Conservation (phyloP, 2,888 invertebrate species). For the Agonopterix alstromeriana region DNA sequence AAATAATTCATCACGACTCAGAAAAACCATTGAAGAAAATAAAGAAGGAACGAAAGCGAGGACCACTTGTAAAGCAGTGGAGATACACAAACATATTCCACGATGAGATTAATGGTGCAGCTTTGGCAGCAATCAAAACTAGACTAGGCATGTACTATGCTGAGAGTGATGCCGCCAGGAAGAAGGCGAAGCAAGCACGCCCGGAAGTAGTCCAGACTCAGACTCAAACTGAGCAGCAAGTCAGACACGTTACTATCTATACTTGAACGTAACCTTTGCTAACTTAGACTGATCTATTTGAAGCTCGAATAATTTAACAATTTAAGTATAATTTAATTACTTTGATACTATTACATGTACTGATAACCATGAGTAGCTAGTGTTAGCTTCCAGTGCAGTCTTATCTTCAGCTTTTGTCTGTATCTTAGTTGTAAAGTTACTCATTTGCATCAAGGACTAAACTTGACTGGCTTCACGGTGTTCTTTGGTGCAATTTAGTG, state of each 20-base stretch:
- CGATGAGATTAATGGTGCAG: slow-evolving; percentile 73
- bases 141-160: slow-evolving; percentile 71
- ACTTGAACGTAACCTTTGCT: neutral
- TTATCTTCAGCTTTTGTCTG: too few relatives aligned
- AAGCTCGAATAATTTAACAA: too few relatives aligned
- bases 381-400: too few relatives aligned
- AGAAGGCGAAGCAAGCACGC: slow-evolving; percentile 58
- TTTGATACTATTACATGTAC: too few relatives aligned
- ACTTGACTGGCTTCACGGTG: too few relatives aligned
- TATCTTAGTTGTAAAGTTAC: too few relatives aligned
- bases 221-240: slow-evolving; percentile 45
- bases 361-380: too few relatives aligned
- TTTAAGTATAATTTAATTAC: too few relatives aligned
- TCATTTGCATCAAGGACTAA: too few relatives aligned
- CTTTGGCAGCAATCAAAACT: slow-evolving; percentile 70
- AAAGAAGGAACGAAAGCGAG: slow-evolving; percentile 62
- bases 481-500: too few relatives aligned
- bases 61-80: slow-evolving; percentile 74
- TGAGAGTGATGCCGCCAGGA: slow-evolving; percentile 67
- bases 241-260: slow-evolving; percentile 30
- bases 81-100: slow-evolving; percentile 75
- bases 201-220: slow-evolving; percentile 49
- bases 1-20: slow-evolving; percentile 28
- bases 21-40: slow-evolving; percentile 42
- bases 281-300: neutral